phyloP scores from a whole-genome alignment of 2,113 vertebrate genomes.

The Prinia subflava region DNA sequence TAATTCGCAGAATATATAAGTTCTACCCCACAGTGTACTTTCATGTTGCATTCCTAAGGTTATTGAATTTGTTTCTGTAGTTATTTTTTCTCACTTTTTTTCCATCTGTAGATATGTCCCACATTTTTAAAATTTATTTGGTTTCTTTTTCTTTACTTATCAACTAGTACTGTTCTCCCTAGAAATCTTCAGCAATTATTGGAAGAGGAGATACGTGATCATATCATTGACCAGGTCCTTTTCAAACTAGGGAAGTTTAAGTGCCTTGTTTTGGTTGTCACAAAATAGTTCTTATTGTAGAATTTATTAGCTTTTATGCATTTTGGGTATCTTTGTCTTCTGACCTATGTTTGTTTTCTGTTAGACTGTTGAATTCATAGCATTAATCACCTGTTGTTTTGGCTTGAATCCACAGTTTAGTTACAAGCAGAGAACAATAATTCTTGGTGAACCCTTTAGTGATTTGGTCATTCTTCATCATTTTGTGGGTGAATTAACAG shows the following conservation, averaged over 20 bases:
- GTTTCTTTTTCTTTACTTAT: background rate
- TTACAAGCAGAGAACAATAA: background rate
- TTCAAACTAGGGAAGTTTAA: background rate
- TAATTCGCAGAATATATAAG: background rate
- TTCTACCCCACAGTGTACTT: background rate
- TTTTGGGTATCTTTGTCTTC: background rate
- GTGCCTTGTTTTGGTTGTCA: background rate
- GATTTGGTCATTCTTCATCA: background rate
- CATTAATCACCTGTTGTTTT: background rate
- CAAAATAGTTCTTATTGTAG: background rate
- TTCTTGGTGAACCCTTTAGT: background rate
- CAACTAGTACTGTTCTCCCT: background rate
- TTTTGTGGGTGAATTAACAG: background rate
- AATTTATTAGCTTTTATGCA: background rate
- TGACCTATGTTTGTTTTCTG: background rate
- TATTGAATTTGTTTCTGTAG: background rate
- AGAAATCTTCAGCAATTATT: background rate
- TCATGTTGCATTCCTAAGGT: background rate
- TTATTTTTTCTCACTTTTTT: background rate
- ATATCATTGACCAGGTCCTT: background rate
- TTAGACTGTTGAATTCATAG: background rate
- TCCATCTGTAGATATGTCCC: background rate
- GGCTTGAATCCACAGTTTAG: background rate
- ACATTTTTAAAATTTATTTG: background rate
- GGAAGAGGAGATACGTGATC: background rate